Base-by-base conservation (phyloP, 1,140 invertebrate genomes). In the Riptortus pedestris region DNA sequence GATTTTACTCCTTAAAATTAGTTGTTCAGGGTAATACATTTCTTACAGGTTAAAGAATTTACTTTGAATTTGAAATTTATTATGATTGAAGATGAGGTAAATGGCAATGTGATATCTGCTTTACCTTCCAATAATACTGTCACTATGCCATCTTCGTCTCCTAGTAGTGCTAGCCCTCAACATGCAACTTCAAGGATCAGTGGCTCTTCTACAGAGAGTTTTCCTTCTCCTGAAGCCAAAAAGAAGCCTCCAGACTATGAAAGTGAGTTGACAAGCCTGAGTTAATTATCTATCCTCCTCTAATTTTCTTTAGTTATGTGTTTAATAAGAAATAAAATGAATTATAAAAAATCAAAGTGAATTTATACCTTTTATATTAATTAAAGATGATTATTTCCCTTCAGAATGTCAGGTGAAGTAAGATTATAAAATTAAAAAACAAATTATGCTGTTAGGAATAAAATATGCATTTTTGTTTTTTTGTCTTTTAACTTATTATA, bases 31-130 rank as follows among this genome's bases (percentile, higher is more conserved):
- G 22, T 47, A 47, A n/a, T 47, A 9, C n/a, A 22, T 20, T 20
- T 3, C 22, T 47, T 9, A 20, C 45, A n/a, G 2, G n/a, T 22
- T 20, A 47, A 22, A 20, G 45, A 1, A n/a, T 47, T n/a, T 47
- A 22, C 18, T 57, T 57, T 27, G 22, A 24, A 16, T n/a, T 57
- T 4, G 1, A 22, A n/a, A 59, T 24, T 12, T 14, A 66, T 14
- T 29, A 60, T 66, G 45, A 43, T 63, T 12, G 65, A 66, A 14
- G 65, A 66, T 60, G 65, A 66, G 60, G 62, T 45, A 24, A 66
- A 66, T 60, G 65, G 65, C 12, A 66, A 66, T 55, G 29, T 65
- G 12, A 29, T 65, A 1, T 14, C 14, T 9, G 22, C 12, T 63
- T 18, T 59, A n/a, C n/a, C n/a, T 31, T 12, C 57, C 18, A 26